Evolutionary conservation across 2,113 vertebrate genomes (phyloP), one percentile per base, ranked within the genome.

Genomic region (Zootoca vivipara): DNA sequence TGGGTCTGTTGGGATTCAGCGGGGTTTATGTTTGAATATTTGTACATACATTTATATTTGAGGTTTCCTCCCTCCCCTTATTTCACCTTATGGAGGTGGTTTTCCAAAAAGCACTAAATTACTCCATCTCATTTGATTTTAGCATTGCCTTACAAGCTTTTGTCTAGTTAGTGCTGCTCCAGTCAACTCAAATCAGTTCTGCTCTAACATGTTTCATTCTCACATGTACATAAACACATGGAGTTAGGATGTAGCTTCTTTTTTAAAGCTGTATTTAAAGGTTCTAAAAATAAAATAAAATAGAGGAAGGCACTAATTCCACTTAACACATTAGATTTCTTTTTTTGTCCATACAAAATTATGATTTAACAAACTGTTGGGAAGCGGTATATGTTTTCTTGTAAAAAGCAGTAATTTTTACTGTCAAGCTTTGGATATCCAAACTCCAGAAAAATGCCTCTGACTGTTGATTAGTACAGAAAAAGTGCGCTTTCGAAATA

Each of bases 381-480:
- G 92, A 92, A 96, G 94, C 85, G 13, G 89, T 94, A 82, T 94
- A 77, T 93, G 58, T 88, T 96, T 78, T 0, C 87, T 95, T 94
- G 96, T 92, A 92, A 93, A 89, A 93, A 94, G 93, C 91, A 93
- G 93, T 87, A 85, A 80, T 78, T 96, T 88, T 96, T 94, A 93
- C 95, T 95, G 92, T 96, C 93, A 87, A 16, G 20, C 93, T 92
- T 95, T 95, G 94, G 92, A 91, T 92, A 90, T 94, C 94, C 89
- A 93, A 95, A 94, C 89, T 92, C 94, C 24, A 96, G 97, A 82
- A 95, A 96, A 96, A 97, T 97, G 96, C 97, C 98, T 98, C 97
- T 95, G 95, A 95, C 96, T 97, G 96, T 97, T 95, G 90, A 94
- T 95, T 97, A 98, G 95, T 96, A 96, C 96, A 96, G 94, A 96